Conservation (phyloP, 2,888 invertebrate species). For the Drosophila anomelani region DNA sequence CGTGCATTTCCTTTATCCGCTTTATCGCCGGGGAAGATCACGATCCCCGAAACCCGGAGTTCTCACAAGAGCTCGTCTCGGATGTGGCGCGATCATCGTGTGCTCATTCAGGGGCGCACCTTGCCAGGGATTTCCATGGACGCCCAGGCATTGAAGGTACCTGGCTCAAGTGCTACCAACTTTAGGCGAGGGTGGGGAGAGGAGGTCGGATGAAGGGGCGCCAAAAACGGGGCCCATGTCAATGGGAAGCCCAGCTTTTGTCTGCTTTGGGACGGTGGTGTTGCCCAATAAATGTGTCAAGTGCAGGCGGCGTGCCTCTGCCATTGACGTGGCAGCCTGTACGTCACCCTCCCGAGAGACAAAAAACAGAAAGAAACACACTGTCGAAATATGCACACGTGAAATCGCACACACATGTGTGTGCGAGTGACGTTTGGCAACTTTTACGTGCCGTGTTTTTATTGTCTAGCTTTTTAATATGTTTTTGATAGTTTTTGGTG, state of each 20-base stretch:
- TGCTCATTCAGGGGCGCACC: constrained; percentile 7
- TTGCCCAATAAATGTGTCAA: constrained; percentile 79
- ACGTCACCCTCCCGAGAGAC: constrained; percentile 39
- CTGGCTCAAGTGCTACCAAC: constrained; percentile 40
- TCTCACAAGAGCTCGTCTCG: constrained; percentile 2
- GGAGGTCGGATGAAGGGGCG: constrained; percentile 1
- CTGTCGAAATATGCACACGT: constrained; percentile 34
- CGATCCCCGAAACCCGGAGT: constrained; percentile 18
- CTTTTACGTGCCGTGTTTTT: constrained; percentile 32
- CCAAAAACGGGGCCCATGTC: constrained; percentile 45
- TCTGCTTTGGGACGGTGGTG: constrained; percentile 55
- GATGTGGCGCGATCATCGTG: background rate
- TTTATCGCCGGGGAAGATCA: constrained; percentile 31
- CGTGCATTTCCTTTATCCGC: constrained; percentile 32
- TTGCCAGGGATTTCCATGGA: constrained; percentile 12
- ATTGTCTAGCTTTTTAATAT: constrained; percentile 38
- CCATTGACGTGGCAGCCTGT: constrained; percentile 73
- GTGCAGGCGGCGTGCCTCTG: constrained; percentile 72
- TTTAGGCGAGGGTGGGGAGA: constrained; percentile 34
- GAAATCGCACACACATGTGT: constrained; percentile 33
- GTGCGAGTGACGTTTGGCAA: constrained; percentile 55
- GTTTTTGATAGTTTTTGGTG: constrained; percentile 48
- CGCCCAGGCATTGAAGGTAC: constrained; percentile 20
- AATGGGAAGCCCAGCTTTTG: constrained; percentile 70
- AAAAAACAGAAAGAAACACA: constrained; percentile 9